phyloP scores from a whole-genome alignment of 2,797 vertebrate species.

The Enteromius unitaeniatus region DNA sequence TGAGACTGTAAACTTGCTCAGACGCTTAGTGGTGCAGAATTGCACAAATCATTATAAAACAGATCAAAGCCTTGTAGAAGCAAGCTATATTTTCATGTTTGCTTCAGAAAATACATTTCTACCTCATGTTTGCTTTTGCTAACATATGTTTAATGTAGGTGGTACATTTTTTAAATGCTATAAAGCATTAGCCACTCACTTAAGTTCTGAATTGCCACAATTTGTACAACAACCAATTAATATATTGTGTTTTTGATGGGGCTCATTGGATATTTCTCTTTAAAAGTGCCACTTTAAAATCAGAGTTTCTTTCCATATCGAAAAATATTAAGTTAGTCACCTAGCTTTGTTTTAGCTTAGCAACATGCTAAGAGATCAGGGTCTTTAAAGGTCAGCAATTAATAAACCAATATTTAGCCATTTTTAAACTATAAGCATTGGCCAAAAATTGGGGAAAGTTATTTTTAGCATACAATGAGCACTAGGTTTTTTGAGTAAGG shows the following conservation, averaged over 20 bases:
- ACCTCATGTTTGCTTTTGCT: neutral
- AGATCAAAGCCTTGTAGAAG: neutral
- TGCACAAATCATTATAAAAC: neutral
- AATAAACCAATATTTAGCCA: neutral
- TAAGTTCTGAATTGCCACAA: neutral
- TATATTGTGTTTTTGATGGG: neutral
- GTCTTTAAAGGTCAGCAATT: neutral
- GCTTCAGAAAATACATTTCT: neutral
- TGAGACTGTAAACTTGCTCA: neutral
- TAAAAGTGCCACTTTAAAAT: neutral
- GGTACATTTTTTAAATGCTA: neutral
- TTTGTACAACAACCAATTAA: neutral
- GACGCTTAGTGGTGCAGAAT: neutral
- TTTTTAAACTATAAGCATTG: neutral
- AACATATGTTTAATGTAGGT: neutral
- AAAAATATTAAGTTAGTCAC: neutral
- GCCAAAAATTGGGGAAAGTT: neutral
- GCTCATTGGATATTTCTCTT: neutral
- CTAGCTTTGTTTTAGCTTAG: neutral
- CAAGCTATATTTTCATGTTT: neutral
- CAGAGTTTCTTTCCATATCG: neutral
- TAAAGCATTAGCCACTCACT: neutral
- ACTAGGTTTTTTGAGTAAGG: neutral
- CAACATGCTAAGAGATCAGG: neutral
- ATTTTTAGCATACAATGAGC: neutral